phyloP scores from a whole-genome alignment of 2,797 vertebrate species.

The Galago senegalensis region DNA sequence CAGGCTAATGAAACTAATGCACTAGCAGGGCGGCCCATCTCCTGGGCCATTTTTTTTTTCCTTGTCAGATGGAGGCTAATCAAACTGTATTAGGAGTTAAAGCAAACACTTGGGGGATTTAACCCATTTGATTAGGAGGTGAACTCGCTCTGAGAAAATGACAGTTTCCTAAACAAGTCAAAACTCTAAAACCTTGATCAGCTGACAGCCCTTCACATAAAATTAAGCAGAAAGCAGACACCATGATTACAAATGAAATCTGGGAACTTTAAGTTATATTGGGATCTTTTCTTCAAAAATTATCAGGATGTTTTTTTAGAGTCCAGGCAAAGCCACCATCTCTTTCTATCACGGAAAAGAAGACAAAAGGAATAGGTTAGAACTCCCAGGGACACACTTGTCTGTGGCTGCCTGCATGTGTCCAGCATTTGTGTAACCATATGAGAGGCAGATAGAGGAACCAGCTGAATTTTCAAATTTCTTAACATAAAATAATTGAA shows the following conservation, averaged over 20 bases:
- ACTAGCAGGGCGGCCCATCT: slow-evolving; percentile 78
- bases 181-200: slow-evolving; percentile 68
- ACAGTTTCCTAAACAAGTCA: slow-evolving; percentile 66
- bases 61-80: slow-evolving; percentile 79
- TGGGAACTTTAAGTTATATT: slow-evolving; percentile 61
- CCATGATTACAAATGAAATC: slow-evolving; percentile 31
- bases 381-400: slow-evolving; percentile 59
- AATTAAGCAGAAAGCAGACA: slow-evolving; percentile 66
- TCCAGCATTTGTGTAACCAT: slow-evolving; percentile 1
- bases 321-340: not conserved
- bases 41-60: slow-evolving; percentile 23
- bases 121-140: slow-evolving; percentile 74
- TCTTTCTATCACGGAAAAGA: slow-evolving; percentile 57
- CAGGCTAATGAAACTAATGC: slow-evolving; percentile 83
- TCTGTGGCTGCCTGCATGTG: slow-evolving; percentile 33
- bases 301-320: slow-evolving; percentile 59
- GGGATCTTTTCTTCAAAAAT: slow-evolving; percentile 4
- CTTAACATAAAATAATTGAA: slow-evolving; percentile 81
- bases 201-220: slow-evolving; percentile 64
- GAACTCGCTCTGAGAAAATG: slow-evolving; percentile 76
- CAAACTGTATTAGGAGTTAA: slow-evolving; percentile 80
- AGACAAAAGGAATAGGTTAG: slow-evolving; percentile 59
- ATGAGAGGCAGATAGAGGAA: slow-evolving; percentile 46
- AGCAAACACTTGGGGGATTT: slow-evolving; percentile 69
- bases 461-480: slow-evolving; percentile 62